These are phyloP conservation scores for Ormyrus pomaceus DNA, from an alignment of 2,888 invertebrate species.

Conservation along the genomic window DNA sequence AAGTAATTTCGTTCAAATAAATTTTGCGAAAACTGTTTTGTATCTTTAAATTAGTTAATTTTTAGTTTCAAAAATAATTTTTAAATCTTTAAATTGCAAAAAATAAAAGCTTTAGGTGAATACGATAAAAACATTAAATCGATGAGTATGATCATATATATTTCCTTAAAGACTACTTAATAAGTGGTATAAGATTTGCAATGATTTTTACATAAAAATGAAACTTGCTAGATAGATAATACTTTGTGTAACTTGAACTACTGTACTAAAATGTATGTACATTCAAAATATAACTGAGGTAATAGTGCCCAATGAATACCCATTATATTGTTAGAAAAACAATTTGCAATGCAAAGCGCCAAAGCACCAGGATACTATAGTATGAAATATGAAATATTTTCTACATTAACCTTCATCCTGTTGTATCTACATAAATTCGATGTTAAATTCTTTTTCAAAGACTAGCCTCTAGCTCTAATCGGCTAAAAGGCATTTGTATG, in stretches of 20 bases:
- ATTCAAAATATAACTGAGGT: conserved; percentile 29
- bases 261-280: conserved; percentile 22
- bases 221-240: not conserved
- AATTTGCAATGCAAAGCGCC: conserved; percentile 66
- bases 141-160: no score
- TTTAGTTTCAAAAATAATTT: not conserved
- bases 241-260: conserved; percentile 17
- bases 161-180: not conserved
- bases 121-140: no score
- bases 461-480: conserved; percentile 37
- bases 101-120: no score
- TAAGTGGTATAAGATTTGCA: not conserved
- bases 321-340: conserved; percentile 73
- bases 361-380: conserved; percentile 43
- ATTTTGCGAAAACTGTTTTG: not conserved
- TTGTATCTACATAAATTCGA: not conserved
- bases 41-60: not conserved
- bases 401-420: not conserved
- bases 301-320: conserved; percentile 48
- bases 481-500: conserved; percentile 15
- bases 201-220: conserved; percentile 22
- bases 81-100: no score
- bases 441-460: conserved; percentile 5
- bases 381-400: conserved; percentile 1
- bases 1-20: not conserved